Evolutionary conservation across 2,113 vertebrate species (phyloP), one percentile per base, ranked within the genome.

Genomic region (Acanthisitta chloris): DNA sequence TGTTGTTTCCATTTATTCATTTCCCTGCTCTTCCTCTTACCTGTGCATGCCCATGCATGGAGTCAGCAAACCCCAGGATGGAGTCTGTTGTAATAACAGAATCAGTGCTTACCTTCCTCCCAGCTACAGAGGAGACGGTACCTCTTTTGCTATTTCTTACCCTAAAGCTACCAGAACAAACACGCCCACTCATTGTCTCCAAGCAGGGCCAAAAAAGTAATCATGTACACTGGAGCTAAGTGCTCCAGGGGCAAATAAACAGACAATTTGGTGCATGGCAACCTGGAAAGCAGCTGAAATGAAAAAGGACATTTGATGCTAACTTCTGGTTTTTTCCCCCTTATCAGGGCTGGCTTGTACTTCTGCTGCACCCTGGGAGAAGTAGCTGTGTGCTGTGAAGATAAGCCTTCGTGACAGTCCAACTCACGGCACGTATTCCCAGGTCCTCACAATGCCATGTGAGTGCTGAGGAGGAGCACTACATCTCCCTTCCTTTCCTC

Each of bases 101-200:
- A 88, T 51, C 31, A 58, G 51, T 2, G 2, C 34, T 95, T 57
- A 28, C 72, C 76, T 90, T 92, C 80, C 74, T 95, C 89, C 51
- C 79, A 88, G 3, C 66, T 82, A 88, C 69, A 95, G 67, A 91
- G 58, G 45, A 94, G 74, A 74, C 7, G 6, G 86, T 69, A 96
- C 81, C 38, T 81, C 77, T 78, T 87, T 26, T 91, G 65, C 86
- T 96, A 79, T 79, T 93, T 86, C 58, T 89, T 74, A 73, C 83
- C 92, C 91, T 94, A 89, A 84, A 96, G 96, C 91, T 96, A 92
- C 36, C 70, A 88, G 81, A 91, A 72, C 74, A 91, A 94, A 96
- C 83, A 92, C 77, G 91, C 78, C 81, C 94, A 87, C 84, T 92
- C 85, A 57, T 20, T 70, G 67, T 80, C 94, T 97, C 76, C 58